Base-by-base conservation (phyloP, 2,113 vertebrate genomes). In the Rattus rattus region DNA sequence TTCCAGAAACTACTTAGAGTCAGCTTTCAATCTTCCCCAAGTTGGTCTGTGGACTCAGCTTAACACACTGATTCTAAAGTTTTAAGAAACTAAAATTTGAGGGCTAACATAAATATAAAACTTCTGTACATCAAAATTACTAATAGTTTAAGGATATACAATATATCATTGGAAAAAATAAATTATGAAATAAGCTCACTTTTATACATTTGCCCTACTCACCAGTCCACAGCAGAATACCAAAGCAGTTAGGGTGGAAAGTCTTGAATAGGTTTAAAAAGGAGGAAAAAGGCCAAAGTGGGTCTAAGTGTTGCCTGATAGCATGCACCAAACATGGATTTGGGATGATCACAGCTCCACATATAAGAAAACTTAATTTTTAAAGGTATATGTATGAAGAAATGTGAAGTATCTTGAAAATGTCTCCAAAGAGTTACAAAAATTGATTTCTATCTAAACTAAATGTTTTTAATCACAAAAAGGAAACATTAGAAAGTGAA, bases 1-100 rank as follows among this genome's bases (percentile, higher is more conserved):
- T 80, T 95, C 39, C 95, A 20, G 87, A 94, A 91, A 56, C 5
- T 80, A 28, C 47, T 33, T 59, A 77, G 12, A 90, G 7, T 90
- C 59, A 85, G 36, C 36, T 90, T 14, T 43, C 2, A 1, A 36
- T 75, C 72, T 89, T 59, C 61, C 54, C 36, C 80, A 83, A 24
- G 75, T 30, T 70, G 36, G 89, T 69, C 33, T 65, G 3, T 83
- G 36, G 6, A 59, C 36, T 81, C 52, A 19, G 4, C 47, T 81
- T 54, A 92, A 86, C 14, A 90, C 7, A 54, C 56, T 75, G 43
- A 88, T 95, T 39, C 10, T 88, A 94, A 95, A 77, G 69, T 79
- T 94, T 85, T 49, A 52, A 49, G 56, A 95, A 39, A 90, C 73
- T 95, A 22, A 84, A 81, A 4, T 94, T 79, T 75, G 81, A 94